Evolutionary conservation across 2,888 invertebrate genomes (phyloP).

Genomic region (Hirtodrosophila cameraria): DNA sequence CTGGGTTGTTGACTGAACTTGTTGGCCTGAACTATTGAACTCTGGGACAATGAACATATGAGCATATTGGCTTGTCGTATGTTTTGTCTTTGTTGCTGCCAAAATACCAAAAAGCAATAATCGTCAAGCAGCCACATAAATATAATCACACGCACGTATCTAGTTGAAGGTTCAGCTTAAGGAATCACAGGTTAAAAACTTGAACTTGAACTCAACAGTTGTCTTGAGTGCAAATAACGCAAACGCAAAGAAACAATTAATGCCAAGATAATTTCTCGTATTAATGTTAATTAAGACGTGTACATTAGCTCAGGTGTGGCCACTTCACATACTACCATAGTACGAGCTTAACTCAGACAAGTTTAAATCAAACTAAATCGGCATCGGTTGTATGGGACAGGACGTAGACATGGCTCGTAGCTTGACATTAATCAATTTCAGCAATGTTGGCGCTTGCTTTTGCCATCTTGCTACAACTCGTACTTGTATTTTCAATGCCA

Average conservation of each 20-base stretch:
- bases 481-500: constrained; percentile 13
- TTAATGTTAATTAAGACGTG: constrained; percentile 5
- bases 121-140: constrained; percentile 27
- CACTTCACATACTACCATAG: neutral
- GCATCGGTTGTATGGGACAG: constrained; percentile 41
- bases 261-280: neutral
- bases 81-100: constrained; percentile 27
- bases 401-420: constrained; percentile 26
- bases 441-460: constrained; percentile 12
- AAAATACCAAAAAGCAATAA: constrained; percentile 54
- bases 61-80: constrained; percentile 32
- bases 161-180: neutral
- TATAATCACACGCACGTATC: constrained; percentile 41
- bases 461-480: neutral
- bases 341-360: neutral
- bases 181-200: neutral
- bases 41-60: constrained; percentile 62
- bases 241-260: neutral
- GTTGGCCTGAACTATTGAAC: constrained; percentile 74
- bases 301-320: constrained; percentile 4
- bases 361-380: constrained; percentile 42
- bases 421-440: constrained; percentile 68
- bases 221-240: neutral
- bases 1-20: constrained; percentile 67
- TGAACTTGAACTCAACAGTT: constrained; percentile 19